Evolutionary conservation across 1,140 invertebrate species (phyloP).

Genomic region (Schlechtendalia chinensis): DNA sequence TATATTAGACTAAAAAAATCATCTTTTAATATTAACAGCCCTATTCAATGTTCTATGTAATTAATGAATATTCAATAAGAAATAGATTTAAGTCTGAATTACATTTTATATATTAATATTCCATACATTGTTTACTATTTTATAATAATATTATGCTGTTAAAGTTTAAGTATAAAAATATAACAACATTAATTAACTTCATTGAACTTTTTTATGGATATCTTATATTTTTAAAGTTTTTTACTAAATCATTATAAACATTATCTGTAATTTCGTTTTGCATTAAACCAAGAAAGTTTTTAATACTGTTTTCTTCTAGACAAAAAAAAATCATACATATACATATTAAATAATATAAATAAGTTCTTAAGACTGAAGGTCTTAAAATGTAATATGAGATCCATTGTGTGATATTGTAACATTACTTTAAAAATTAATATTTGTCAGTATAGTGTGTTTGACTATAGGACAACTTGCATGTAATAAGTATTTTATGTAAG

Average conservation of each 20-base stretch:
- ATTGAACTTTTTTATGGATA: conserved; percentile 15
- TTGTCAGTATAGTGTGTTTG: too few species aligned
- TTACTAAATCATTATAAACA: background rate
- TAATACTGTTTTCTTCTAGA: too few species aligned
- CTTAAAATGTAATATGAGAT: too few species aligned
- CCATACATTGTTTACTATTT: conserved; percentile 14
- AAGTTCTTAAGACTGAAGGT: too few species aligned
- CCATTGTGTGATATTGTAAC: too few species aligned
- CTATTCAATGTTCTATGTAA: conserved; percentile 1
- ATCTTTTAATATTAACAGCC: background rate
- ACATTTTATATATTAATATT: conserved; percentile 22
- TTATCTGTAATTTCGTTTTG: background rate
- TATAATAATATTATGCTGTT: conserved; percentile 15
- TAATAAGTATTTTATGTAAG: too few species aligned
- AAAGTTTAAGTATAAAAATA: conserved; percentile 32
- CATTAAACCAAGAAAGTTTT: too few species aligned
- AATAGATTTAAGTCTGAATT: conserved; percentile 1
- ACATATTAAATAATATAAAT: too few species aligned
- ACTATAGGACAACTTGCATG: too few species aligned
- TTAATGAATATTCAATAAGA: background rate
- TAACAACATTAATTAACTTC: conserved; percentile 6
- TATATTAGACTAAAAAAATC: background rate
- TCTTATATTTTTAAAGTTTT: conserved; percentile 25
- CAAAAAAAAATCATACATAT: too few species aligned
- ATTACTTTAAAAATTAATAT: too few species aligned